These are phyloP conservation scores for Osedax fenrisi DNA, from an alignment of 2,888 invertebrate genomes.

Conservation along the genomic window DNA sequence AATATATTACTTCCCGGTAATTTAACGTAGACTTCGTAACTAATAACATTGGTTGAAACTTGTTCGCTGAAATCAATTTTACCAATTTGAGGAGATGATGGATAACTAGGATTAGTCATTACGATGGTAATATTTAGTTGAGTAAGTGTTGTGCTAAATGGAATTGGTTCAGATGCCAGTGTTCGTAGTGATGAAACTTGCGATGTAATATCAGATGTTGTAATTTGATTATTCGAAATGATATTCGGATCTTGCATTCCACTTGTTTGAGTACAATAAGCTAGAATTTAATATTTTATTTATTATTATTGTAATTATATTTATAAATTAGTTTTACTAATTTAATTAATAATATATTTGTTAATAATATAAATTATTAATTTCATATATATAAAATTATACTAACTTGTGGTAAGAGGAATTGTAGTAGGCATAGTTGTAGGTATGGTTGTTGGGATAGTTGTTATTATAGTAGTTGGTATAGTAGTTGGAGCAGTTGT, in stretches of 20 bases:
- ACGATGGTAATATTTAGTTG: slow-evolving; percentile 11
- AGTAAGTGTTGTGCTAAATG: not conserved
- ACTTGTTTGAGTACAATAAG: not conserved
- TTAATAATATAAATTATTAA: too few relatives aligned
- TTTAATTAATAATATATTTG: not conserved
- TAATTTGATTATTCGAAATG: not conserved
- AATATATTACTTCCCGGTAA: not conserved
- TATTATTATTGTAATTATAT: not conserved
- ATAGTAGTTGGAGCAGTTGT: not conserved
- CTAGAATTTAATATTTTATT: too few relatives aligned
- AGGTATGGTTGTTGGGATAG: not conserved
- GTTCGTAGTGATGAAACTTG: not conserved
- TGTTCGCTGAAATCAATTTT: slow-evolving; percentile 6
- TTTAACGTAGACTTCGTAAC: slow-evolving; percentile 12
- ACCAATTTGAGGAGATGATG: slow-evolving; percentile 1
- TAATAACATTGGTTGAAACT: not conserved
- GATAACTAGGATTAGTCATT: slow-evolving; percentile 5
- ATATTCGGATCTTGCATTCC: not conserved
- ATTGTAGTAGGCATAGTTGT: not conserved
- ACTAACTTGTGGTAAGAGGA: not conserved
- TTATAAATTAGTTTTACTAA: not conserved
- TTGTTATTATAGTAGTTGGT: not conserved
- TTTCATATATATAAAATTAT: not conserved
- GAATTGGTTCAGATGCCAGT: not conserved
- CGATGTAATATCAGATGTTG: not conserved